Evolutionary conservation across 2,797 vertebrate genomes (phyloP).

Genomic region (Octomys mimax): DNA sequence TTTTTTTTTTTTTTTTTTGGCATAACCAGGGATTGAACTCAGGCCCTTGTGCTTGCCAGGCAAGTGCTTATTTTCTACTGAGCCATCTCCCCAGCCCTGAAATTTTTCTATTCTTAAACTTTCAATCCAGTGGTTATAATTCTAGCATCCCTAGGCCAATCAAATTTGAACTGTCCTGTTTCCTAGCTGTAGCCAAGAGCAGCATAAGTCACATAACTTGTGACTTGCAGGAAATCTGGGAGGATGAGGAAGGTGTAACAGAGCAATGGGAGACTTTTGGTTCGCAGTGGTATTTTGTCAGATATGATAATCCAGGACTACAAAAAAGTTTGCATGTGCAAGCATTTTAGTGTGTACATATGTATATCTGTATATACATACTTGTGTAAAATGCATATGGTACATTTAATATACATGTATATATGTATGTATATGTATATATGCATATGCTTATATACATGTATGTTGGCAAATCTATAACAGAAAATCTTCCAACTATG

Average conservation of each 20-base stretch:
- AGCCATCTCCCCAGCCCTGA: no score
- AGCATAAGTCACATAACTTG: slow-evolving; percentile 1
- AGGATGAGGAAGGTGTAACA: background rate
- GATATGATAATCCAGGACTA: background rate
- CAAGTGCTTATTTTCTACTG: no score
- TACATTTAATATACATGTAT: background rate
- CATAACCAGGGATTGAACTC: no score
- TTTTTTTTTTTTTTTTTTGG: no score
- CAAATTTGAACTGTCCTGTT: slow-evolving; percentile 19
- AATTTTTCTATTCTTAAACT: background rate
- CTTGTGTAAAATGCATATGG: background rate
- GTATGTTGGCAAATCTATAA: background rate
- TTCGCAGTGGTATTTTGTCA: background rate
- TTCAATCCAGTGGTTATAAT: background rate
- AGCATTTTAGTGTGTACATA: background rate
- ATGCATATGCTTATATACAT: background rate
- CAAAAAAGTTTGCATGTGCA: background rate
- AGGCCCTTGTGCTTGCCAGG: no score
- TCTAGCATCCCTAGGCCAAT: background rate
- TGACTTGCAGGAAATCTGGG: background rate
- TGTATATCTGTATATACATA: background rate
- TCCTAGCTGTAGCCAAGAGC: background rate
- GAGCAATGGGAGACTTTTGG: background rate
- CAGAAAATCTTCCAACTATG: slow-evolving; percentile 32
- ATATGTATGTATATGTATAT: background rate